phyloP scores from a whole-genome alignment of 2,113 vertebrate genomes.

The Phylloscopus trochilus region DNA sequence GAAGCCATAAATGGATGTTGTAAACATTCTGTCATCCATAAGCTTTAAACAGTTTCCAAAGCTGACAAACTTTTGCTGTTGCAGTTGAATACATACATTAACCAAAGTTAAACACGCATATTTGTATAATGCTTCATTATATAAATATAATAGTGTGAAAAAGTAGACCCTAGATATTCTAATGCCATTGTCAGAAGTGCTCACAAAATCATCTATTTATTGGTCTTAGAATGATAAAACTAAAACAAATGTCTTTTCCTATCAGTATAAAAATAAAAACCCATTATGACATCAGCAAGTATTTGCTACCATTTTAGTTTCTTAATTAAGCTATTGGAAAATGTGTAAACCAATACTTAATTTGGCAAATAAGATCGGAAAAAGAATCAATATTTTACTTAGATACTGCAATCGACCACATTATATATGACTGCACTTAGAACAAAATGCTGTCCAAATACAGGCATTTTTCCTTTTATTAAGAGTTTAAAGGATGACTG shows the following conservation, averaged over 20 bases:
- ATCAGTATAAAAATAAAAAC: not conserved
- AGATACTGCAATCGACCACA: not conserved
- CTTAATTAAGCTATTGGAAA: not conserved
- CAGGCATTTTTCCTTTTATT: slow-evolving; percentile 18
- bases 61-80: not conserved
- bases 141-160: not conserved
- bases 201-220: slow-evolving; percentile 29
- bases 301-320: not conserved
- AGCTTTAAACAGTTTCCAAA: slow-evolving; percentile 29
- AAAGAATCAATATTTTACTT: slow-evolving; percentile 24
- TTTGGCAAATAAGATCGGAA: not conserved
- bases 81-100: not conserved
- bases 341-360: not conserved
- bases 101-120: slow-evolving; percentile 6
- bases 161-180: not conserved
- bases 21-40: not conserved
- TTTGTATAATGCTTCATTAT: slow-evolving; percentile 15
- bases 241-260: not conserved
- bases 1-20: not conserved
- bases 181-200: not conserved
- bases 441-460: not conserved
- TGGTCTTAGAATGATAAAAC: not conserved
- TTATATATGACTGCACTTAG: not conserved
- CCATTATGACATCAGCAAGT: not conserved
- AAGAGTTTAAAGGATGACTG: slow-evolving; percentile 33